A percentile compares a stretch with the other conserved stretches of the same genome.
phyloP scores from a whole-genome alignment of 2,113 vertebrate genomes.

The Patagioenas fasciata region DNA sequence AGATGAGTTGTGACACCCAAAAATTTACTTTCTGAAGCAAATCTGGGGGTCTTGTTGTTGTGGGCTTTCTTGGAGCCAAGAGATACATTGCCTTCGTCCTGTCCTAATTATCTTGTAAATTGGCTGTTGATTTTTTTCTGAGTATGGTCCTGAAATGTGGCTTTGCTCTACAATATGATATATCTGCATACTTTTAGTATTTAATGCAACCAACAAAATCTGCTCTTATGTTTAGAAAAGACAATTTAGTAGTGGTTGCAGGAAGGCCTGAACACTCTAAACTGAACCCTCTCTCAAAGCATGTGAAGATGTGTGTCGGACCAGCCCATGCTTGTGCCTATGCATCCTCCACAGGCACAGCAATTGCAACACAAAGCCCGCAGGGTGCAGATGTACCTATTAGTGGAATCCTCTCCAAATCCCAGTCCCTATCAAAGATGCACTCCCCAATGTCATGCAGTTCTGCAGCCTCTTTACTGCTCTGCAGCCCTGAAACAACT shows the following conservation, averaged over 20 bases:
- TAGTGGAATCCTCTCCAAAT: not conserved
- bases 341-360: rapidly evolving
- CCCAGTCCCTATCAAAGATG: not conserved
- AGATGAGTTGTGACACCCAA: not conserved
- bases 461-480: not conserved
- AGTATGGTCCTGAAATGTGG: not conserved
- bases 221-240: not conserved
- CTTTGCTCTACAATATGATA: not conserved
- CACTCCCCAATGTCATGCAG: rapidly evolving
- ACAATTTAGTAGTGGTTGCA: not conserved
- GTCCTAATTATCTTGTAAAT: not conserved
- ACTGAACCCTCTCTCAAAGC: not conserved
- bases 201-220: not conserved
- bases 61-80: not conserved
- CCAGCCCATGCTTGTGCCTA: not conserved
- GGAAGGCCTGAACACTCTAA: not conserved
- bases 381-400: not conserved
- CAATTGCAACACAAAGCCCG: not conserved
- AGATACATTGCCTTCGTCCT: not conserved
- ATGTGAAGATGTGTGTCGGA: not conserved
- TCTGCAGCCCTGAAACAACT: not conserved
- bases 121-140: not conserved
- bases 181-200: not conserved
- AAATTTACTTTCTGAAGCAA: not conserved
- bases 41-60: not conserved